Percentiles rank a stretch among this genome's conserved stretches.
phyloP scores from a whole-genome alignment of 1,140 invertebrate genomes.

The Pinna nobilis region DNA sequence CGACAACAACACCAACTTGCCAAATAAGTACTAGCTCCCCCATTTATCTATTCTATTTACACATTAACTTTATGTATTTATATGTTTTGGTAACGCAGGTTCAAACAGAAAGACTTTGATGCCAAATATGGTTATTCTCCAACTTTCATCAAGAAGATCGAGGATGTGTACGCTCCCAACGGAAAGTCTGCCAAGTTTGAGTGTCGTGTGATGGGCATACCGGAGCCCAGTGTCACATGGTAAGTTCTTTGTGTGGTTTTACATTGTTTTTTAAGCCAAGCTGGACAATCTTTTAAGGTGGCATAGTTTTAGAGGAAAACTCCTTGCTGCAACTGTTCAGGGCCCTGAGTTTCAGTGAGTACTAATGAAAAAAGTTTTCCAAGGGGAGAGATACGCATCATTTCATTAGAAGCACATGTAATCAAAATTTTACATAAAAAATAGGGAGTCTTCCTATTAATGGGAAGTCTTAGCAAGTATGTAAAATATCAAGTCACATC shows the following conservation, averaged over 20 bases:
- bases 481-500: too few relatives aligned
- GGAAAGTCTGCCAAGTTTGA: slow-evolving; percentile 67
- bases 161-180: slow-evolving; percentile 50
- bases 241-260: slow-evolving; percentile 38
- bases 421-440: background rate
- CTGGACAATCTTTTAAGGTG: too few relatives aligned
- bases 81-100: slow-evolving; percentile 11
- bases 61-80: background rate
- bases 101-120: slow-evolving; percentile 48
- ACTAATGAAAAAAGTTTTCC: too few relatives aligned
- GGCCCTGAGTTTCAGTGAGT: too few relatives aligned
- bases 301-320: too few relatives aligned
- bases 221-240: slow-evolving; percentile 68
- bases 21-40: background rate
- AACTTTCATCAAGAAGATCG: slow-evolving; percentile 64
- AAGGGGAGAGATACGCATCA: too few relatives aligned
- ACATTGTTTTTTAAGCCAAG: background rate
- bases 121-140: slow-evolving; percentile 63
- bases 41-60: background rate
- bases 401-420: background rate
- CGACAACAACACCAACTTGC: too few relatives aligned
- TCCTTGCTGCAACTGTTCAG: too few relatives aligned
- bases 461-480: too few relatives aligned
- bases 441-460: background rate
- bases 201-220: slow-evolving; percentile 65